Percentiles rank a stretch among this genome's conserved stretches.
phyloP scores from a whole-genome alignment of 1,140 invertebrate species.

The Euwallacea similis region DNA sequence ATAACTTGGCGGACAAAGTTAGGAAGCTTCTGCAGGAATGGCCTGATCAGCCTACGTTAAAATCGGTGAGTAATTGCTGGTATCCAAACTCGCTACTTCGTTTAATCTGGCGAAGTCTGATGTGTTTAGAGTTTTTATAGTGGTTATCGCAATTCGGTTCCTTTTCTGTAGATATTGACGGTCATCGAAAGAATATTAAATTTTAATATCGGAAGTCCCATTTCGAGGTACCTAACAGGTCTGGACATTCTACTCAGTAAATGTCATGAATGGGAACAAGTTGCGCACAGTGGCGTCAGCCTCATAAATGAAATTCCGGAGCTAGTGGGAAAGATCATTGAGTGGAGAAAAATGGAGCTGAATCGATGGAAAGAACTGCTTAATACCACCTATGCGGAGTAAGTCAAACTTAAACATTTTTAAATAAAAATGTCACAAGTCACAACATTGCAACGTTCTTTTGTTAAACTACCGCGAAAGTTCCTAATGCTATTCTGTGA shows the following conservation, averaged over 20 bases:
- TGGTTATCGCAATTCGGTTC: conserved; percentile 12
- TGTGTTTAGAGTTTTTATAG: not conserved
- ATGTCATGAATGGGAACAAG: conserved; percentile 88
- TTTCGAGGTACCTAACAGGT: conserved; percentile 88
- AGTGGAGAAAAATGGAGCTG: conserved; percentile 92
- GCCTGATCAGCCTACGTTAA: conserved; percentile 87
- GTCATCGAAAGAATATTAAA: conserved; percentile 76
- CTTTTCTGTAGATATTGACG: conserved; percentile 47
- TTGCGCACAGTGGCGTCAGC: conserved; percentile 84
- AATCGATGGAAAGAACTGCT: conserved; percentile 81
- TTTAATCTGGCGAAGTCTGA: too few relatives aligned
- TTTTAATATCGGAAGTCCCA: conserved; percentile 77
- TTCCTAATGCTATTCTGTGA: too few relatives aligned
- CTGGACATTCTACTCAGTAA: conserved; percentile 86
- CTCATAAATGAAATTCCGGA: conserved; percentile 69
- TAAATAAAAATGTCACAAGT: not conserved
- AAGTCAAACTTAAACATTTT: conserved; percentile 1
- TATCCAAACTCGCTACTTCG: too few relatives aligned
- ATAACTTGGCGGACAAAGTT: conserved; percentile 64
- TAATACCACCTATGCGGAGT: conserved; percentile 60
- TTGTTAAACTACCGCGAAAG: too few relatives aligned
- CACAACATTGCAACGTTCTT: too few relatives aligned
- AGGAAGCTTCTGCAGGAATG: conserved; percentile 76
- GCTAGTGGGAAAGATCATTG: conserved; percentile 80
- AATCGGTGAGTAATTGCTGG: conserved; percentile 62